Percentiles rank a stretch among this genome's conserved stretches.
phyloP scores from a whole-genome alignment of 2,797 vertebrate species.

The Spheniscus humboldti region DNA sequence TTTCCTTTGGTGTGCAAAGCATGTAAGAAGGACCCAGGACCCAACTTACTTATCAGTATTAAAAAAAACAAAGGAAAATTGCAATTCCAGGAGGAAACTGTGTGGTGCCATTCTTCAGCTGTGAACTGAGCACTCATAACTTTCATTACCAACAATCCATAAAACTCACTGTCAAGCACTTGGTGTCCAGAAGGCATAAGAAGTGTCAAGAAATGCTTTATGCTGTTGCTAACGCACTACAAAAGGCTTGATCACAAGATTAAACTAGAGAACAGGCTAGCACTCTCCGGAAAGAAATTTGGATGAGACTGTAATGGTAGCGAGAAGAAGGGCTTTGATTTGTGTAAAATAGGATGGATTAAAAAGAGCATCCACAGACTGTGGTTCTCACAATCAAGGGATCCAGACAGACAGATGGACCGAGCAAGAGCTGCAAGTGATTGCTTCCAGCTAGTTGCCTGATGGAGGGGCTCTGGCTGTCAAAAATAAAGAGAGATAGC shows the following conservation, averaged over 20 bases:
- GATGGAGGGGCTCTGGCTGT: not conserved
- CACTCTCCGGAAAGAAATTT: not conserved
- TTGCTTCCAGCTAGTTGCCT: not conserved
- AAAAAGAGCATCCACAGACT: not conserved
- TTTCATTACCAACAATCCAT: constrained; percentile 33
- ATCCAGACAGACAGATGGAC: not conserved
- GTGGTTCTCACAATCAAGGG: not conserved
- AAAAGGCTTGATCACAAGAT: constrained; percentile 37
- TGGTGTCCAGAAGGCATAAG: constrained; percentile 30
- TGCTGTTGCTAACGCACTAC: constrained; percentile 44
- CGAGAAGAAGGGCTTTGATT: not conserved
- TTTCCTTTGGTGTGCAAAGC: not conserved
- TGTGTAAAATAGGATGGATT: not conserved
- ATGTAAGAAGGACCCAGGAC: not conserved
- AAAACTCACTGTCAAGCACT: constrained; percentile 28
- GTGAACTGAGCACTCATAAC: not conserved
- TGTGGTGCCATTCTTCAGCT: constrained; percentile 4
- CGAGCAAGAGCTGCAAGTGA: not conserved
- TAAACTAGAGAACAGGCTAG: constrained; percentile 16
- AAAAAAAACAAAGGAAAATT: not conserved
- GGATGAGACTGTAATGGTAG: not conserved
- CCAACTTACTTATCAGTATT: not conserved
- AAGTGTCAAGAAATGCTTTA: constrained; percentile 47
- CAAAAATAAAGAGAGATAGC: not conserved
- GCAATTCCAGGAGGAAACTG: constrained; percentile 16